Percentiles rank a stretch among this genome's conserved stretches.
These are phyloP conservation scores for Scopus umbretta DNA, from an alignment of 2,113 vertebrate genomes.

Conservation along the genomic window DNA sequence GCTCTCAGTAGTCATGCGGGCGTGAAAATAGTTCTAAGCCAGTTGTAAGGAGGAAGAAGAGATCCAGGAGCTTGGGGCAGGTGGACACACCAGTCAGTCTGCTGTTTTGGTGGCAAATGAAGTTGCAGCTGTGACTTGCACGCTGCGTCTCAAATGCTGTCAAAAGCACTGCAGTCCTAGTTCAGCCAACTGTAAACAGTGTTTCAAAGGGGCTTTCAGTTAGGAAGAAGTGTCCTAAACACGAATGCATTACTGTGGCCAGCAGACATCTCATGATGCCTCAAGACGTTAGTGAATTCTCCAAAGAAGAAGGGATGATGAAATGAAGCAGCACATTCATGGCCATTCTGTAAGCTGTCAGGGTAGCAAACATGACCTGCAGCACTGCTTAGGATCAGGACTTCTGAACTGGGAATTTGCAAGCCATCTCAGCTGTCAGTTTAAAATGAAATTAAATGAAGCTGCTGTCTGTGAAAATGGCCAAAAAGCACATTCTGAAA, in stretches of 20 bases:
- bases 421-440: neutral
- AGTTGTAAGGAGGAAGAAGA: neutral
- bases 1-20: neutral
- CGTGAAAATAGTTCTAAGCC: neutral
- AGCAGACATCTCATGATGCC: neutral
- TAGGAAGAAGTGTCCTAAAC: neutral
- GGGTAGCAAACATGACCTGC: neutral
- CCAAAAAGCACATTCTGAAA: neutral
- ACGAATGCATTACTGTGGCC: neutral
- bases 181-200: neutral
- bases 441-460: neutral
- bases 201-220: neutral
- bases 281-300: neutral
- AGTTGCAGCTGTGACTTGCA: neutral
- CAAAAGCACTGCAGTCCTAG: neutral
- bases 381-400: neutral
- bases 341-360: neutral
- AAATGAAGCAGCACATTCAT: neutral
- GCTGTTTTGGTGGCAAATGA: neutral
- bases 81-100: neutral
- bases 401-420: neutral
- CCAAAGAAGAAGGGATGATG: neutral
- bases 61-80: neutral
- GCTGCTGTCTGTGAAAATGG: neutral
- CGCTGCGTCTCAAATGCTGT: neutral